phyloP scores from a whole-genome alignment of 2,797 vertebrate species.

The Alosa sapidissima region DNA sequence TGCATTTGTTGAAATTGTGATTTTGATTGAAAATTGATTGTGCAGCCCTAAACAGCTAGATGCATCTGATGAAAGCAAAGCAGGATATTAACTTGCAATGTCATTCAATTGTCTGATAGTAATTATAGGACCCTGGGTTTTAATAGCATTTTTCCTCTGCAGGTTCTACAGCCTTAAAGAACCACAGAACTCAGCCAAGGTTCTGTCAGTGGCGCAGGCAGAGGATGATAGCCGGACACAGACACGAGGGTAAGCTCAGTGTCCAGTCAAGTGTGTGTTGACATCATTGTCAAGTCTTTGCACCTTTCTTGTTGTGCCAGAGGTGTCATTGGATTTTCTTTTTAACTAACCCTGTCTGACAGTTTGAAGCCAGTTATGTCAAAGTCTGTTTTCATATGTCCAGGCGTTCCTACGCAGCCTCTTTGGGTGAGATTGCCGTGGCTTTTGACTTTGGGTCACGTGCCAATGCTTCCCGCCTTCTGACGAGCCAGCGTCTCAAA shows the following conservation, averaged over 20 bases:
- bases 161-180: conserved; percentile 88
- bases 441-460: conserved; percentile 91
- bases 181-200: conserved; percentile 81
- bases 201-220: conserved; percentile 81
- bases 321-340: too few relatives aligned
- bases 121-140: background rate
- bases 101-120: background rate
- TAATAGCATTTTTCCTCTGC: background rate
- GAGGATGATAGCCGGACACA: conserved; percentile 81
- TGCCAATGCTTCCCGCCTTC: conserved; percentile 63
- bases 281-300: too few relatives aligned
- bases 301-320: too few relatives aligned
- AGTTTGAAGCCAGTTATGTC: background rate
- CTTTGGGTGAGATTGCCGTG: conserved; percentile 91
- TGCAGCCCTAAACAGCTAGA: background rate
- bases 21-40: background rate
- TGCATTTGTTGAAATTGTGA: too few relatives aligned
- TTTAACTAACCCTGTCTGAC: too few relatives aligned
- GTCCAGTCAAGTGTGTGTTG: background rate
- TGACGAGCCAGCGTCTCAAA: conserved; percentile 59
- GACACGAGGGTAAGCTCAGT: conserved; percentile 69
- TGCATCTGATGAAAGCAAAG: background rate
- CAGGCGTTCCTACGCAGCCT: conserved; percentile 88
- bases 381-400: background rate
- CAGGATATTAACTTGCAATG: too few relatives aligned